Percentiles rank a stretch among this genome's conserved stretches.
These are phyloP conservation scores for Globicephala melas DNA, from an alignment of 2,113 vertebrate genomes.

Conservation along the genomic window DNA sequence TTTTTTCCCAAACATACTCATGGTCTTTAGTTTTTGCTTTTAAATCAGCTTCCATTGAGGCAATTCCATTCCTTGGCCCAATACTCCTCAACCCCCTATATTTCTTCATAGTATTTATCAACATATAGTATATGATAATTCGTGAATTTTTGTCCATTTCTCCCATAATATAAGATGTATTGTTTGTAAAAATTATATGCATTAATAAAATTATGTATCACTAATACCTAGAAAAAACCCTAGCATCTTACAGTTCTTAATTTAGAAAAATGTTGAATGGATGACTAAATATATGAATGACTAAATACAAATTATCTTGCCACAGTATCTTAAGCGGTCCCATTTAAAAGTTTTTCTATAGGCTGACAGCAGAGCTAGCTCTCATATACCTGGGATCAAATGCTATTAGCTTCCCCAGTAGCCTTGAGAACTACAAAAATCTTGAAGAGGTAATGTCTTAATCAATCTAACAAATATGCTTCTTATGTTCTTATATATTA, in stretches of 20 bases:
- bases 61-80: not conserved
- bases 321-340: not conserved
- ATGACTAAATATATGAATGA: not conserved
- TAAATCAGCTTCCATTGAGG: not conserved
- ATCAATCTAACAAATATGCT: not conserved
- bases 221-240: not conserved
- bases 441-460: not conserved
- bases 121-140: not conserved
- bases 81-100: not conserved
- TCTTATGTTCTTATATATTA: not conserved
- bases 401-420: not conserved
- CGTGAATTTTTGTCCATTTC: not conserved
- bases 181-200: not conserved
- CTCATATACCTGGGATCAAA: not conserved
- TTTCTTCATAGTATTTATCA: not conserved
- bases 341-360: not conserved
- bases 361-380: not conserved
- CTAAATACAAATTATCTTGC: not conserved
- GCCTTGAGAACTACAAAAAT: not conserved
- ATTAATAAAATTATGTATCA: not conserved
- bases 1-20: not conserved
- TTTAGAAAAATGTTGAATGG: not conserved
- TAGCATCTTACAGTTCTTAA: not conserved
- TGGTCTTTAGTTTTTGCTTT: not conserved
- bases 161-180: not conserved